Evolutionary conservation across 2,888 invertebrate species (phyloP), one percentile per base, ranked within the genome.

Genomic region (Ophion slaviceki): DNA sequence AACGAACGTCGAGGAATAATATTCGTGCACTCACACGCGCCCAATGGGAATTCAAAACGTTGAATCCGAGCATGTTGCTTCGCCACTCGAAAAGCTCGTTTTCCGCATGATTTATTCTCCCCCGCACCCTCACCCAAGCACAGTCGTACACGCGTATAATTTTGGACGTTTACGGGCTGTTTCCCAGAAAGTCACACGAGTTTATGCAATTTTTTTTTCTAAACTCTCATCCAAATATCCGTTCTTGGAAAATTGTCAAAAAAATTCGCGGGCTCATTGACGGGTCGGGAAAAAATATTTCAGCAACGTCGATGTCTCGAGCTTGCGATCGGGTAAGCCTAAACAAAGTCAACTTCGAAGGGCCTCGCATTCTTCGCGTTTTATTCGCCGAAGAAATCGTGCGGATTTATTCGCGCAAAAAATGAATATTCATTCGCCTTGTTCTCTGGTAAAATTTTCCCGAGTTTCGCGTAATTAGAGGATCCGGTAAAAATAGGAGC

Each of bases 41-140:
- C n/a, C 10, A 61, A 4, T 11, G 11, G 61, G 24, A 6, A 45
- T n/a, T 67, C 61, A 14, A 20, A 67, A 45, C 66, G 67, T 59
- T 67, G 57, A 57, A 80, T 74, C 45, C 80, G 62, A 80, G 32
- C 80, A 64, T 76, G 85, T 72, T 76, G 76, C 70, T 76, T 53
- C 28, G 59, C 75, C 72, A 76, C 82, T 79, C 67, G 80, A 82
- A 85, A 85, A 79, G n/a, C 67, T 71, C 74, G 47, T 71, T 74
- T 72, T 74, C 81, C 57, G 14, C 53, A 61, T 66, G 36, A 75
- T 59, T 74, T 66, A 68, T 70, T 20, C 24, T 28, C 74, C 32
- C 62, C 7, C 28, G 68, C 24, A 2, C 24, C 11, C 36, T 32
- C n/a, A 53, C 53, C 53, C 53, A 11, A 2, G 14, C 53, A 53